A percentile compares a stretch with the other conserved stretches of the same genome.
Evolutionary conservation across 1,140 invertebrate species (phyloP).

Genomic region (Eumaeus atala): DNA sequence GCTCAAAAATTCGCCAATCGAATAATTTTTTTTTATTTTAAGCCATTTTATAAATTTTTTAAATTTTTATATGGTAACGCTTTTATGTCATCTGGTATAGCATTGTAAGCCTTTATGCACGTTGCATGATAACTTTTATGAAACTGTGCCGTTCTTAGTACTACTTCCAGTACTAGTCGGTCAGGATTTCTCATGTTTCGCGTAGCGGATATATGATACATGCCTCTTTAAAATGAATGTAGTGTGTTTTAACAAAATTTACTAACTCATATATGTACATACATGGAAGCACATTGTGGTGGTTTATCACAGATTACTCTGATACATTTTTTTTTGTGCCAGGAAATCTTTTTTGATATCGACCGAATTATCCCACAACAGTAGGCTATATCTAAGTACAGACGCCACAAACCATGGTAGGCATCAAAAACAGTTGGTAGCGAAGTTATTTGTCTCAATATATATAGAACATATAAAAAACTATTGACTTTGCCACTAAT

Average conservation of each 20-base stretch:
- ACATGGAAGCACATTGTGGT: neutral
- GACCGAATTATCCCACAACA: no score
- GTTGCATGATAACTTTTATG: slow-evolving; percentile 5
- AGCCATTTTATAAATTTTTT: slow-evolving; percentile 9
- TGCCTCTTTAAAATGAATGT: neutral
- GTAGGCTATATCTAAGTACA: no score
- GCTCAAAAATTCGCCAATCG: neutral
- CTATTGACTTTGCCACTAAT: no score
- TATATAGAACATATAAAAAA: no score
- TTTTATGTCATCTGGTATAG: neutral
- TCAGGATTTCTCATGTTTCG: slow-evolving; percentile 4
- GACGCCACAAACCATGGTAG: no score
- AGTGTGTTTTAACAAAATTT: neutral
- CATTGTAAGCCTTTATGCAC: slow-evolving; percentile 10
- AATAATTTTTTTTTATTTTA: neutral
- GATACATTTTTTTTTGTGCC: no score
- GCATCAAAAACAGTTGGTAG: no score
- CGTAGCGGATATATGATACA: neutral
- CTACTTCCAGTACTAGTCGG: neutral
- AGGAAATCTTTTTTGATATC: no score
- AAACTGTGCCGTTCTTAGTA: neutral
- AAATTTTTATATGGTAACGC: slow-evolving; percentile 1
- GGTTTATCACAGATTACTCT: no score
- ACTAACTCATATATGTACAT: neutral
- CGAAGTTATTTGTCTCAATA: no score